Evolutionary conservation across 2,113 vertebrate genomes (phyloP).

Genomic region (Rhinogobius similis): DNA sequence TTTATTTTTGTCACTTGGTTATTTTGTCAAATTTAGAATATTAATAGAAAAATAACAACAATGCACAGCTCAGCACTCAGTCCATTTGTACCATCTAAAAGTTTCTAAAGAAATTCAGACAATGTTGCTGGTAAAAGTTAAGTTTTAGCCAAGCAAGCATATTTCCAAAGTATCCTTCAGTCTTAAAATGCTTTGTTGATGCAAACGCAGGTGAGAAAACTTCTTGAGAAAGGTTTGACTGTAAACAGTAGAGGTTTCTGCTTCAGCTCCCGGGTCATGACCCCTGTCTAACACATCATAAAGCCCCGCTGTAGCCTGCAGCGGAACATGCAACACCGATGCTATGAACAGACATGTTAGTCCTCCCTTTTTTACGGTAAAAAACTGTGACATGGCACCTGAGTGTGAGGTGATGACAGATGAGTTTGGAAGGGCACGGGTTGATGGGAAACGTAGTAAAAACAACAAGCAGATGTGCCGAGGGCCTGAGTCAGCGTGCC

Average conservation of each 20-base stretch:
- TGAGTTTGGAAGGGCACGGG: slow-evolving; percentile 53
- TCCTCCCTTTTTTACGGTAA: slow-evolving; percentile 63
- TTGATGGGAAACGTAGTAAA: slow-evolving; percentile 72
- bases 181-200: slow-evolving; percentile 2
- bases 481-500: slow-evolving; percentile 66
- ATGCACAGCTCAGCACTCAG: no score
- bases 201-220: not conserved
- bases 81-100: no score
- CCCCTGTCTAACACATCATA: slow-evolving; percentile 34
- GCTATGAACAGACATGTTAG: slow-evolving; percentile 28
- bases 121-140: no score
- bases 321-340: slow-evolving; percentile 20
- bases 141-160: not conserved
- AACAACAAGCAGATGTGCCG: slow-evolving; percentile 71
- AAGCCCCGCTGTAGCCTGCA: slow-evolving; percentile 31
- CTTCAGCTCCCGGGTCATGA: slow-evolving; percentile 42
- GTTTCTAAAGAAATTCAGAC: no score
- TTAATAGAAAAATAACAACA: no score
- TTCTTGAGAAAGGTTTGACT: slow-evolving; percentile 1
- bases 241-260: slow-evolving; percentile 27
- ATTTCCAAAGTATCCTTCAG: not conserved
- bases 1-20: not conserved
- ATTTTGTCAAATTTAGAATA: not conserved
- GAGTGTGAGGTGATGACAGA: slow-evolving; percentile 65
- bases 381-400: slow-evolving; percentile 43